A percentile compares a stretch with the other conserved stretches of the same genome.
phyloP scores from a whole-genome alignment of 2,888 invertebrate species.

The Watsonalla cultraria region DNA sequence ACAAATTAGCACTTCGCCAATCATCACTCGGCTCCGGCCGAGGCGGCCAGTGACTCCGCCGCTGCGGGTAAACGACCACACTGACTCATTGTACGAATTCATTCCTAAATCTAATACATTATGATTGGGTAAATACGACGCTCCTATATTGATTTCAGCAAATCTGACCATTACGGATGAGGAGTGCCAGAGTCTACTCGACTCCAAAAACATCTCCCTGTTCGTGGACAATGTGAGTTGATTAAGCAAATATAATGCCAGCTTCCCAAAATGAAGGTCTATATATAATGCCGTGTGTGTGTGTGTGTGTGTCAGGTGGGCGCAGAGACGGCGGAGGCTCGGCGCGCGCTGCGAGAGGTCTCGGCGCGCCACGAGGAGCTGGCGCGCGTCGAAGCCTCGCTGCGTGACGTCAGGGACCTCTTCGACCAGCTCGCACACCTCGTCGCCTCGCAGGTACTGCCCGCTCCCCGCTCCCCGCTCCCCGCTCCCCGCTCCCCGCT shows the following conservation, averaged over 20 bases:
- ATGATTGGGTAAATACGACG: slow-evolving; percentile 11
- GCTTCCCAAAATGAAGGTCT: background rate
- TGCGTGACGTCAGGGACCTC: slow-evolving; percentile 87
- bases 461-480: background rate
- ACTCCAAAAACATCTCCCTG: slow-evolving; percentile 58
- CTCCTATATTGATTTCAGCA: slow-evolving; percentile 40
- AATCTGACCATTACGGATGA: slow-evolving; percentile 64
- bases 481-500: no score
- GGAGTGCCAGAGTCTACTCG: slow-evolving; percentile 65
- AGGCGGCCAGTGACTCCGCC: background rate
- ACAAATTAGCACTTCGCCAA: background rate
- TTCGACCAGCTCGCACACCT: slow-evolving; percentile 90
- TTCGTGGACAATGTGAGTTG: slow-evolving; percentile 71
- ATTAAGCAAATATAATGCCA: no score
- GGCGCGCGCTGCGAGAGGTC: slow-evolving; percentile 86
- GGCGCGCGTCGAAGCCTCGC: slow-evolving; percentile 87
- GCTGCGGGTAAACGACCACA: background rate
- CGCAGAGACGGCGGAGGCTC: slow-evolving; percentile 88
- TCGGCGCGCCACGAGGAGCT: slow-evolving; percentile 91
- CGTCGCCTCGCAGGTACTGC: slow-evolving; percentile 84
- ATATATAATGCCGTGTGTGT: background rate
- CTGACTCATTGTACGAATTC: background rate
- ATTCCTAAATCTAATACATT: background rate
- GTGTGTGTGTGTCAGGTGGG: slow-evolving; percentile 79
- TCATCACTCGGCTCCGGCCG: background rate